Conservation (phyloP, 2,797 vertebrate genomes). For the Odontamblyopus rebecca region DNA sequence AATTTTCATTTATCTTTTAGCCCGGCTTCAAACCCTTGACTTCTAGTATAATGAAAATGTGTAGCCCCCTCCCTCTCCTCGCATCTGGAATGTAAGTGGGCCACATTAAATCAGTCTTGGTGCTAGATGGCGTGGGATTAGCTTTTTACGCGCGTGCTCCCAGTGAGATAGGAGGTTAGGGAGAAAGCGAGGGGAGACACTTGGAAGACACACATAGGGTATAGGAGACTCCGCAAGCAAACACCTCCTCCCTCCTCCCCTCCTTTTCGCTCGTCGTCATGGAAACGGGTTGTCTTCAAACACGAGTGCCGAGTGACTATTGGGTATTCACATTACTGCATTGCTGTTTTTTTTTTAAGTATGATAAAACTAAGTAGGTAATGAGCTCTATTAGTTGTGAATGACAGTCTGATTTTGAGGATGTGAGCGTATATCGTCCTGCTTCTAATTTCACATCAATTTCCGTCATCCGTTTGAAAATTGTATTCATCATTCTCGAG, state of each 20-base stretch:
- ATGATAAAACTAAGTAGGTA: conserved; percentile 13
- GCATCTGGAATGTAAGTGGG: conserved; percentile 53
- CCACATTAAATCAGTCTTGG: conserved; percentile 56
- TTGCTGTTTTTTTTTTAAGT: conserved; percentile 12
- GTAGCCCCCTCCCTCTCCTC: conserved; percentile 29
- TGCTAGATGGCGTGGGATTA: conserved; percentile 50
- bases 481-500: background rate
- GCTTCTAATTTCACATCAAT: conserved; percentile 18
- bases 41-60: conserved; percentile 34
- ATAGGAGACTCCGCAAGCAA: conserved; percentile 61
- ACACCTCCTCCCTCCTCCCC: conserved; percentile 52
- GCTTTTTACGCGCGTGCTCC: conserved; percentile 53
- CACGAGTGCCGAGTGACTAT: conserved; percentile 30
- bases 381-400: conserved; percentile 17
- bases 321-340: conserved; percentile 30
- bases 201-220: conserved; percentile 46
- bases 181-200: conserved; percentile 55
- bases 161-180: conserved; percentile 39
- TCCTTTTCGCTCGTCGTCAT: conserved; percentile 61
- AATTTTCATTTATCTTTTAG: conserved; percentile 49
- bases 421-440: background rate
- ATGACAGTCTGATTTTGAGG: conserved; percentile 12
- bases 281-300: conserved; percentile 73
- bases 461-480: conserved; percentile 4
- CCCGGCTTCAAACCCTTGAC: conserved; percentile 31